Evolutionary conservation across 2,888 invertebrate species (phyloP).

Genomic region (Stenchaetothrips biformis): DNA sequence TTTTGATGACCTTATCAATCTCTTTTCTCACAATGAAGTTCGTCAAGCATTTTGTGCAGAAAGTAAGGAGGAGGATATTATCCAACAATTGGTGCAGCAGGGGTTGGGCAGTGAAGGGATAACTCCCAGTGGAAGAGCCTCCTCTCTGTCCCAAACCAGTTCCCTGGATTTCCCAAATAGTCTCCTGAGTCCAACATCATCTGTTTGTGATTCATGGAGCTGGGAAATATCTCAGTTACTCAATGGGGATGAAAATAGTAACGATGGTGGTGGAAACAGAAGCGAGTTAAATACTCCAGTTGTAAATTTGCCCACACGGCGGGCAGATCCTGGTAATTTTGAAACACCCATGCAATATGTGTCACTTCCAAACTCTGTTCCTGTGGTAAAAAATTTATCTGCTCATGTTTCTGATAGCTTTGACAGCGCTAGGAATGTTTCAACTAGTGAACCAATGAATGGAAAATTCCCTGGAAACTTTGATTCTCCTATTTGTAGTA

Average conservation of each 20-base stretch:
- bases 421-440: too few relatives aligned
- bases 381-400: too few relatives aligned
- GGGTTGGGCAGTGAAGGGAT: not conserved
- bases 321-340: not conserved
- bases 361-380: not conserved
- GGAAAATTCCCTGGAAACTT: too few relatives aligned
- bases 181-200: not conserved
- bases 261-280: not conserved
- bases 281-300: not conserved
- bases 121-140: not conserved
- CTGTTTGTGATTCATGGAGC: not conserved
- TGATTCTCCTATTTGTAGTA: too few relatives aligned
- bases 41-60: not conserved
- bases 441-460: too few relatives aligned
- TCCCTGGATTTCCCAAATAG: not conserved
- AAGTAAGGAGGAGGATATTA: not conserved
- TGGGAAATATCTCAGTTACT: slow-evolving; percentile 3
- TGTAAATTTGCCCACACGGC: not conserved
- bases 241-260: not conserved
- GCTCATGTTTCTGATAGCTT: too few relatives aligned
- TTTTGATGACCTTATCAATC: not conserved
- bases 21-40: not conserved
- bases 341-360: not conserved
- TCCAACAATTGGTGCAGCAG: not conserved
- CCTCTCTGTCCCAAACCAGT: not conserved